phyloP scores from a whole-genome alignment of 2,888 invertebrate genomes.

The Archaeoteleia sp. region DNA sequence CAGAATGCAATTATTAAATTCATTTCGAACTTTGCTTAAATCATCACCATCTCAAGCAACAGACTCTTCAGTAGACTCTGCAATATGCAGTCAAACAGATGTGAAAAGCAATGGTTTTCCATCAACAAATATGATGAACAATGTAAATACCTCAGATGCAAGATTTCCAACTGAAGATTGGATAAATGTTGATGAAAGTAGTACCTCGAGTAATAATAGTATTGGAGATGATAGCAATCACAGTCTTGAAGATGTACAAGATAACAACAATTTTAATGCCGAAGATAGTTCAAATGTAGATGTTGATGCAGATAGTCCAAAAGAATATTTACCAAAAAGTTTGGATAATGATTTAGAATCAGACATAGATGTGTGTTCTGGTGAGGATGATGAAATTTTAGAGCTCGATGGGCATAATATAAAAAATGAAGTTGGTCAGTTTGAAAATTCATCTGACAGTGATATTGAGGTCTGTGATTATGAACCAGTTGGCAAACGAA shows the following conservation, averaged over 20 bases:
- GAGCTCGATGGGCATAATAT: slow-evolving; percentile 55
- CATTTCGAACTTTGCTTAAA: slow-evolving; percentile 21
- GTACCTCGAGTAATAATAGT: slow-evolving; percentile 35
- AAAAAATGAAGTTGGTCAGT: slow-evolving; percentile 53
- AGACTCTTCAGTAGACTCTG: slow-evolving; percentile 15
- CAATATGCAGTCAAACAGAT: background rate
- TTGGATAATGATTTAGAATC: slow-evolving; percentile 58
- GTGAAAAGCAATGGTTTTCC: background rate
- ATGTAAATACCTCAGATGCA: slow-evolving; percentile 9
- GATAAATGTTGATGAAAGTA: slow-evolving; percentile 55
- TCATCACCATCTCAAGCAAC: slow-evolving; percentile 10
- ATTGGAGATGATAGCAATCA: slow-evolving; percentile 39
- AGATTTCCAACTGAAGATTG: slow-evolving; percentile 43
- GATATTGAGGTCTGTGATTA: slow-evolving; percentile 63
- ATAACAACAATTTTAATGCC: slow-evolving; percentile 52
- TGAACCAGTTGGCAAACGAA: slow-evolving; percentile 57
- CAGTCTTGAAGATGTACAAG: slow-evolving; percentile 44
- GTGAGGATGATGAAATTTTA: slow-evolving; percentile 60
- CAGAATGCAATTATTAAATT: slow-evolving; percentile 46
- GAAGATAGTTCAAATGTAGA: slow-evolving; percentile 45
- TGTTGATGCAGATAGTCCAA: slow-evolving; percentile 22
- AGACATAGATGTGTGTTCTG: slow-evolving; percentile 62
- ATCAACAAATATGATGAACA: slow-evolving; percentile 3
- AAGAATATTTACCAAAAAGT: slow-evolving; percentile 33
- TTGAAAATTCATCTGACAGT: slow-evolving; percentile 58